A percentile compares a stretch with the other conserved stretches of the same genome.
These are phyloP conservation scores for Rhamphomyia laevipes DNA, from an alignment of 2,888 invertebrate species.

Conservation along the genomic window DNA sequence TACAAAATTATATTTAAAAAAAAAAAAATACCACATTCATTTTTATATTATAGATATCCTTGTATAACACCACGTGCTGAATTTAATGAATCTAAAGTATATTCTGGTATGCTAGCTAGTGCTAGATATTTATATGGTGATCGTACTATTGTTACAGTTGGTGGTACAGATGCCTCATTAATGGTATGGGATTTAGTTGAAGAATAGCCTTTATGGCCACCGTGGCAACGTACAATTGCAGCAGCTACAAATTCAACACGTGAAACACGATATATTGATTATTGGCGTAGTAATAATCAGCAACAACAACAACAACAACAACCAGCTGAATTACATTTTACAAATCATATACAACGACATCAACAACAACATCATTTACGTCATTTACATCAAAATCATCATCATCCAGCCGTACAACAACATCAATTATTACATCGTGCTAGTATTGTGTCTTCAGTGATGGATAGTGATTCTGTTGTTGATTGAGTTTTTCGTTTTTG, in stretches of 20 bases:
- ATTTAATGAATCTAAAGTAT: constrained; percentile 78
- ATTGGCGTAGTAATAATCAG: constrained; percentile 26
- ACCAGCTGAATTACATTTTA: too few species aligned
- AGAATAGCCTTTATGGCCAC: constrained; percentile 40
- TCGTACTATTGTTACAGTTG: constrained; percentile 70
- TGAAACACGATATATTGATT: constrained; percentile 29
- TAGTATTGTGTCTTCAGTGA: not conserved
- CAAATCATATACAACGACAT: too few species aligned
- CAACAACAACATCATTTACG: too few species aligned
- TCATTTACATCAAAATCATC: too few species aligned
- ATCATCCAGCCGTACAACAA: not conserved
- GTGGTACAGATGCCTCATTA: constrained; percentile 77
- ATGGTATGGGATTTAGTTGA: constrained; percentile 81
- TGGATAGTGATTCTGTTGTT: constrained; percentile 1
- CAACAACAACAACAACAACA: not conserved
- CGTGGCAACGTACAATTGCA: constrained; percentile 26
- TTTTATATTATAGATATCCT: constrained; percentile 52
- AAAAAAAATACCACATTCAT: not conserved
- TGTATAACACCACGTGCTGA: constrained; percentile 77
- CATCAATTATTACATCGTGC: not conserved
- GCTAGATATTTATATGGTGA: constrained; percentile 79
- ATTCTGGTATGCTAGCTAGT: constrained; percentile 69
- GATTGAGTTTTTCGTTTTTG: not conserved
- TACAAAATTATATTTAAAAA: not conserved
- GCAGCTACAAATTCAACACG: constrained; percentile 21